Base-by-base conservation (phyloP, 1,140 invertebrate species). In the Periplaneta americana region DNA sequence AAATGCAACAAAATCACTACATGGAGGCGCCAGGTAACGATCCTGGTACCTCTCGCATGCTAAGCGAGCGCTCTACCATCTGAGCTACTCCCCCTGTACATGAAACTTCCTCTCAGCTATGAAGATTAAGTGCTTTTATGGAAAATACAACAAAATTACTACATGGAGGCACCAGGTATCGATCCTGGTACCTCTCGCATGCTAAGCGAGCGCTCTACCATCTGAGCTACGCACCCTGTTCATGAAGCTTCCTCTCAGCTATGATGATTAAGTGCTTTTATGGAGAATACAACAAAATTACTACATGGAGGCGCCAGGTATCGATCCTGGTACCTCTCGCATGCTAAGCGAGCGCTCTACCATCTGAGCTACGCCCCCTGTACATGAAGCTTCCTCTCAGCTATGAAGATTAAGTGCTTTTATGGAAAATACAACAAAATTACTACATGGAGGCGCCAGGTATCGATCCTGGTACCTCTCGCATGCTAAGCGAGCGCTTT, bases 31-130 rank as follows among this genome's bases (percentile, higher is more conserved):
- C 80, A 74, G 80, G 80, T 81, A 81, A 76, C 80, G 80, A 81
- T 81, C 80, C 80, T 74, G 80, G 80, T 81, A 81, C 80, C 80
- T 81, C 80, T 81, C 80, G 75, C 80, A 81, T 81, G 80, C 80
- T 81, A 81, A 81, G 80, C 80, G 80, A 81, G 80, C 80, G 80
- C 80, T 81, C 80, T 81, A 81, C 80, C 80, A 81, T 81, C 80
- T 81, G 80, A 81, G 80, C 80, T 81, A 81, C 80, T 66, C 80
- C 80, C 80, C 80, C 80, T 75, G 80, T n/a, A n/a, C n/a, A n/a
- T n/a, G n/a, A n/a, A n/a, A n/a, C n/a, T n/a, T n/a, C n/a, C n/a
- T n/a, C n/a, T n/a, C n/a, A n/a, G n/a, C n/a, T n/a, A n/a, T n/a
- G n/a, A n/a, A n/a, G n/a, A n/a, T n/a, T n/a, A n/a, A n/a, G n/a